A percentile compares a stretch with the other conserved stretches of the same genome.
Conservation (phyloP, 2,797 vertebrate species). For the Lepilemur septentrionalis region DNA sequence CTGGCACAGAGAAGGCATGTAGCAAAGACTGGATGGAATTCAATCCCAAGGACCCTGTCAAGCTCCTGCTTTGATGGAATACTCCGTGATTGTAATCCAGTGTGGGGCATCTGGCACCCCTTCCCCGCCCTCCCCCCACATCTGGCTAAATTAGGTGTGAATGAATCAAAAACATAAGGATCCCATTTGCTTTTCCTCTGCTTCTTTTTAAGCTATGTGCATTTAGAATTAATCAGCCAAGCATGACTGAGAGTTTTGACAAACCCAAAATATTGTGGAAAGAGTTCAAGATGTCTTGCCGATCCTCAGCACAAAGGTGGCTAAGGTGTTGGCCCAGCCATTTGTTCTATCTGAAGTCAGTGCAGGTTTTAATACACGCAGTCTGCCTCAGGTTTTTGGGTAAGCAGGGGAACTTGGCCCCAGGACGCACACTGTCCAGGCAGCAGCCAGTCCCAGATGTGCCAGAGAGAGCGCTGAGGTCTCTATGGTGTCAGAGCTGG, state of each 20-base stretch:
- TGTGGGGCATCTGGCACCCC: constrained; percentile 27
- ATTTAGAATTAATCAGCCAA: constrained; percentile 74
- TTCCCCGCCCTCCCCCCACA: not conserved
- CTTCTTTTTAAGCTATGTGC: constrained; percentile 71
- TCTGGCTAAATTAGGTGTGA: constrained; percentile 74
- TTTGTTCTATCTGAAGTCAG: constrained; percentile 10
- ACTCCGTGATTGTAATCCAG: not conserved
- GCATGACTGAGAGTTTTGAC: constrained; percentile 75
- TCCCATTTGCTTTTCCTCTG: constrained; percentile 65
- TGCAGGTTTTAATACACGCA: not conserved
- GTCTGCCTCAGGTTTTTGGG: not conserved
- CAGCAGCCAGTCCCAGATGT: not conserved
- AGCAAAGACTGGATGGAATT: not conserved
- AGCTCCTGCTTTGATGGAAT: not conserved
- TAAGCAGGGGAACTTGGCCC: not conserved
- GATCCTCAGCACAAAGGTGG: constrained; percentile 48
- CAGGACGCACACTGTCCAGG: not conserved
- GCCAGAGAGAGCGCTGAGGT: not conserved
- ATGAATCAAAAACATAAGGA: constrained; percentile 74
- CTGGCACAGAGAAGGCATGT: not conserved
- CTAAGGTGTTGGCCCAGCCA: not conserved
- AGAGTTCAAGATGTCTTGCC: constrained; percentile 72
- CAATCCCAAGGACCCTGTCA: not conserved
- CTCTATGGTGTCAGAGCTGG: not conserved
- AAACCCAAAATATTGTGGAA: constrained; percentile 66